These are phyloP conservation scores for Heteronetta atricapilla DNA, from an alignment of 2,113 vertebrate genomes.

Conservation along the genomic window DNA sequence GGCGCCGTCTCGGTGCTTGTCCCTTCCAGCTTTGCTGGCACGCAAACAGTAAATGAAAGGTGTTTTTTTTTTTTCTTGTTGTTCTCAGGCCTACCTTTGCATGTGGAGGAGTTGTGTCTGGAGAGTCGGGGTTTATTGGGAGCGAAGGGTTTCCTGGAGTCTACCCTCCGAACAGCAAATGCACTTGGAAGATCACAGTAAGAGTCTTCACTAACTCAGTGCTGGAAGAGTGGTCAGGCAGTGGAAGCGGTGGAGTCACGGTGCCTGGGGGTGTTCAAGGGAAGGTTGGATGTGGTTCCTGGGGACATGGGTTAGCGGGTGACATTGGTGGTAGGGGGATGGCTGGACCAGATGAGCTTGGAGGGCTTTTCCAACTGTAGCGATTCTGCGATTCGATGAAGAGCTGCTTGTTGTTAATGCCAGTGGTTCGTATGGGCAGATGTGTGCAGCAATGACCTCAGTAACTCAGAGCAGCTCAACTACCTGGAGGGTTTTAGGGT, in stretches of 20 bases:
- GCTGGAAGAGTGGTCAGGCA: neutral
- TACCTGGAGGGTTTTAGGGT: neutral
- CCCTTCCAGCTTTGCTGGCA: neutral
- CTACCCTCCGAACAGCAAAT: slow-evolving; percentile 98
- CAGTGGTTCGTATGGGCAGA: neutral
- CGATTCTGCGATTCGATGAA: neutral
- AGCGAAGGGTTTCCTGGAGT: slow-evolving; percentile 98
- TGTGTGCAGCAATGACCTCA: neutral
- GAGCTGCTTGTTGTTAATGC: neutral
- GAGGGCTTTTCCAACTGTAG: no score
- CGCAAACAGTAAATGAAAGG: neutral
- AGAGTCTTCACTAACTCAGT: slow-evolving; percentile 71
- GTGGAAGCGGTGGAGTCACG: no score
- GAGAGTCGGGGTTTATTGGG: slow-evolving; percentile 92
- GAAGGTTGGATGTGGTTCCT: no score
- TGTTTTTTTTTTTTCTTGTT: neutral
- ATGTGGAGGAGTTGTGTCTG: slow-evolving; percentile 92
- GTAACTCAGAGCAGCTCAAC: neutral
- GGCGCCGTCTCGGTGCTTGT: no score
- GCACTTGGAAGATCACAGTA: slow-evolving; percentile 98
- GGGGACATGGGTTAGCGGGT: no score
- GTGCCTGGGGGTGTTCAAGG: no score
- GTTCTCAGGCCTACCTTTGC: slow-evolving; percentile 85
- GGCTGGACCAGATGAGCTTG: no score
- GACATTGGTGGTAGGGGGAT: no score